These are phyloP conservation scores for Ammodytes dubius DNA, from an alignment of 2,113 vertebrate genomes.

Conservation along the genomic window DNA sequence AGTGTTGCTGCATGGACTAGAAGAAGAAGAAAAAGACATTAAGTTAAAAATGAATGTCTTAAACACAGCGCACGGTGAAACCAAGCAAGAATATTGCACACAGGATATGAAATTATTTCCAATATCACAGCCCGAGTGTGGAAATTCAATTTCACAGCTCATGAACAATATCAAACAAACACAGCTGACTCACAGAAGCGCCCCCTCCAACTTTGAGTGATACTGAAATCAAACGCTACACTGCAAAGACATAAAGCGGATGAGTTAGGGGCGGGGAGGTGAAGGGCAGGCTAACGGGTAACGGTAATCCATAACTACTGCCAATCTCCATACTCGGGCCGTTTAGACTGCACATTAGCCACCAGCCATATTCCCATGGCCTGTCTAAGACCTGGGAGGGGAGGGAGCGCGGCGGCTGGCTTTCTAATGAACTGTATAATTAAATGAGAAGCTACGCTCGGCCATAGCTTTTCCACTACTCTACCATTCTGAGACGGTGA, in stretches of 20 bases:
- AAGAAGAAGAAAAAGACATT: constrained; percentile 9
- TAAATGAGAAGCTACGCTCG: constrained; percentile 74
- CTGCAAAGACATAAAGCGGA: constrained; percentile 54
- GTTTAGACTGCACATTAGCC: constrained; percentile 71
- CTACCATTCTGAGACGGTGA: constrained; percentile 16
- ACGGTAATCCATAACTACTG: constrained; percentile 66
- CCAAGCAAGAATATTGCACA: constrained; percentile 65
- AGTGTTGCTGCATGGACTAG: constrained; percentile 21
- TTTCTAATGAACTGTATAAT: constrained; percentile 80
- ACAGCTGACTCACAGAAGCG: constrained; percentile 55
- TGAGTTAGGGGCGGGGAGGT: constrained; percentile 74
- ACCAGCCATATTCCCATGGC: constrained; percentile 57
- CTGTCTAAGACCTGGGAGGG: constrained; percentile 26
- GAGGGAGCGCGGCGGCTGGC: neutral
- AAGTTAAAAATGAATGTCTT: constrained; percentile 65
- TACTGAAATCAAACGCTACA: constrained; percentile 68
- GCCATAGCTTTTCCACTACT: constrained; percentile 24
- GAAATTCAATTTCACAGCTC: constrained; percentile 84
- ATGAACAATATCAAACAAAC: constrained; percentile 83
- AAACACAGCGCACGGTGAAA: constrained; percentile 69
- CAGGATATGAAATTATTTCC: constrained; percentile 79
- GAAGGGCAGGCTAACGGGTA: constrained; percentile 73
- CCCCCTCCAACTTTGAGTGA: constrained; percentile 66
- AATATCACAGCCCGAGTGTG: constrained; percentile 75
- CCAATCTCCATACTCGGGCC: constrained; percentile 75